Base-by-base conservation (phyloP, 2,797 vertebrate genomes). In the Cynodonichthys magdalenae region DNA sequence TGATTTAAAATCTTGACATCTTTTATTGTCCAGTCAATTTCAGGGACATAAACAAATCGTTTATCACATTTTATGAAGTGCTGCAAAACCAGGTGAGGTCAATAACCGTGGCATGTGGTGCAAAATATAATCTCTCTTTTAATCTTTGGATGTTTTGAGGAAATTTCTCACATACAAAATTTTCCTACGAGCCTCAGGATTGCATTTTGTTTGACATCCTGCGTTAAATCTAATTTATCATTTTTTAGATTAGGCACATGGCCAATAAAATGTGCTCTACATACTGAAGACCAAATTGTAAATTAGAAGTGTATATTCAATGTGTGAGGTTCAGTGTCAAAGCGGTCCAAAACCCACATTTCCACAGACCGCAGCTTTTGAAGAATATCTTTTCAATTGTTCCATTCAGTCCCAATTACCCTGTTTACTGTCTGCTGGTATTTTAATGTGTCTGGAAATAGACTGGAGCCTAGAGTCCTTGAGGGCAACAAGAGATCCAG, bases 201-300 rank as follows among this genome's bases (percentile, higher is more conserved):
- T 34, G 7, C 63, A 55, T 52, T 39, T 5, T 27, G 34, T 54
- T 24, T 72, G 15, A 58, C 62, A 52, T 59, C 17, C 47, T 27
- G 27, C 34, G 44, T 24, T 39, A 55, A 55, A 67, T 64, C 3
- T 2, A 54, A 70, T 47, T n/a, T 15, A 27, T 39, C 15, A 0
- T 12, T 61, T n/a, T 18, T 48, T 6, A 4, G 27, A 28, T 39
- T 24, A 20, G 12, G 42, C 19, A 48, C 49, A 31, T 31, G 31
- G 31, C 31, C 6, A 9, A 31, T 31, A 31, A 31, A 31, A 31
- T 5, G 31, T 31, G 31, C 7, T 31, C 9, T 31, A 31, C 5
- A 7, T 31, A 31, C 9, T 31, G 31, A 31, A 31, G 31, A 31
- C 31, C 6, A 31, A 31, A 31, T 31, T 6, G 29, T 31, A 9